phyloP scores from a whole-genome alignment of 1,140 invertebrate genomes.

The Lordiphosa mommai region DNA sequence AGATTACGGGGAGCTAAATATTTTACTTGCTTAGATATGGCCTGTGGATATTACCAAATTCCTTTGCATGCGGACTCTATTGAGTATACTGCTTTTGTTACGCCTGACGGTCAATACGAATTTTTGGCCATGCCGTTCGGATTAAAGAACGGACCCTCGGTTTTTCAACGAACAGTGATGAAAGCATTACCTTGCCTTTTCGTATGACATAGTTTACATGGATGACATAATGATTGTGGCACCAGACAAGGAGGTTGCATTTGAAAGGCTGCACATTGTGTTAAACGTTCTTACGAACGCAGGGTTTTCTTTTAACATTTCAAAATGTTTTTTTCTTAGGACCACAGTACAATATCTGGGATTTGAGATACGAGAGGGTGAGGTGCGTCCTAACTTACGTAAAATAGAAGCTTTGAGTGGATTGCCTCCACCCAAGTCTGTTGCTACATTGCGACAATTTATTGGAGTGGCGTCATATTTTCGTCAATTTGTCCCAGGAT shows the following conservation, averaged over 20 bases:
- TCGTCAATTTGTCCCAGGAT: background rate
- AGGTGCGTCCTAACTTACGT: background rate
- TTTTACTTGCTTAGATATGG: background rate
- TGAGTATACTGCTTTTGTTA: background rate
- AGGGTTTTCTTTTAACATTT: slow-evolving; percentile 4
- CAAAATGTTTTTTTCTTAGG: slow-evolving; percentile 6
- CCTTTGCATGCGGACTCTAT: background rate
- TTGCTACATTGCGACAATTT: background rate
- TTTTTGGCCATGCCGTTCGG: background rate
- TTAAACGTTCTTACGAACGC: slow-evolving; percentile 4
- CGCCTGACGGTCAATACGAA: background rate
- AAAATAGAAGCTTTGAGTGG: background rate
- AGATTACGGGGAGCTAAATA: slow-evolving; percentile 1
- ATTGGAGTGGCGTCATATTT: background rate
- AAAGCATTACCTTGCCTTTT: background rate
- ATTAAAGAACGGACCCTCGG: background rate
- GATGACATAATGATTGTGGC: background rate
- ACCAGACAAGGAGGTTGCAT: background rate
- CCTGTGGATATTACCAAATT: slow-evolving; percentile 3
- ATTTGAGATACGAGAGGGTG: slow-evolving; percentile 3
- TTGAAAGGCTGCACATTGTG: background rate
- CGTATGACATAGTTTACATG: background rate
- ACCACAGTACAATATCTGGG: slow-evolving; percentile 3
- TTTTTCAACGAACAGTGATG: no score
- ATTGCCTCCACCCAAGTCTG: background rate